A percentile compares a stretch with the other conserved stretches of the same genome.
phyloP scores from a whole-genome alignment of 2,797 vertebrate species.

The Propithecus perrieri region DNA sequence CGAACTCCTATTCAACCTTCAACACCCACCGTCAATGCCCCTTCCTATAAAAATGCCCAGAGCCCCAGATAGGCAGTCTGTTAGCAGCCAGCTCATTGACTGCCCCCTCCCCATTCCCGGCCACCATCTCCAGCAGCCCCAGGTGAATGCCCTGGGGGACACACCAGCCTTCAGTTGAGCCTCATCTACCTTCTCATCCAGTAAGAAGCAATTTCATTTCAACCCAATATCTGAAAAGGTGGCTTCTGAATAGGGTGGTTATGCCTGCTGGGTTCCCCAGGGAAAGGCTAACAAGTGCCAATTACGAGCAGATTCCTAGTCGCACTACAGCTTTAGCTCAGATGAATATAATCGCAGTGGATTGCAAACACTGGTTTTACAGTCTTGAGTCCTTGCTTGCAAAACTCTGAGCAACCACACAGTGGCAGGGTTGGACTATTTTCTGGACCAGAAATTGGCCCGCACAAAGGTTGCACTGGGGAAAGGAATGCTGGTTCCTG shows the following conservation, averaged over 20 bases:
- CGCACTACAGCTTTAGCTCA: not conserved
- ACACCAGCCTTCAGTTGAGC: not conserved
- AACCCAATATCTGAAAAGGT: not conserved
- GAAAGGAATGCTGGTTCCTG: fast-evolving
- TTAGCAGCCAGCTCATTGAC: no score
- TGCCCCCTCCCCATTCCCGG: not conserved
- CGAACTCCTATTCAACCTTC: constrained; percentile 36
- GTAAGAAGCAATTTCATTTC: not conserved
- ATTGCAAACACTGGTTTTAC: not conserved
- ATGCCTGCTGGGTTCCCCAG: not conserved
- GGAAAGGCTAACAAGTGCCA: not conserved
- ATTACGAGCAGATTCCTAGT: not conserved
- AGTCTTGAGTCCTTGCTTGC: not conserved
- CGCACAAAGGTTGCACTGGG: fast-evolving
- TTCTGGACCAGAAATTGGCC: not conserved
- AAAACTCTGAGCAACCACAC: fast-evolving
- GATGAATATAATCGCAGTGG: not conserved
- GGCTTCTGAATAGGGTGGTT: not conserved
- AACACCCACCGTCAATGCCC: not conserved
- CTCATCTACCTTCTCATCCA: not conserved
- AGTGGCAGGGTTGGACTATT: not conserved
- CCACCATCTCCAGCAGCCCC: not conserved
- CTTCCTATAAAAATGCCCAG: not conserved
- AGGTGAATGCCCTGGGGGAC: not conserved
- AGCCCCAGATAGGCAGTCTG: not conserved